phyloP scores from a whole-genome alignment of 1,140 invertebrate species.

The Zophobas morio region DNA sequence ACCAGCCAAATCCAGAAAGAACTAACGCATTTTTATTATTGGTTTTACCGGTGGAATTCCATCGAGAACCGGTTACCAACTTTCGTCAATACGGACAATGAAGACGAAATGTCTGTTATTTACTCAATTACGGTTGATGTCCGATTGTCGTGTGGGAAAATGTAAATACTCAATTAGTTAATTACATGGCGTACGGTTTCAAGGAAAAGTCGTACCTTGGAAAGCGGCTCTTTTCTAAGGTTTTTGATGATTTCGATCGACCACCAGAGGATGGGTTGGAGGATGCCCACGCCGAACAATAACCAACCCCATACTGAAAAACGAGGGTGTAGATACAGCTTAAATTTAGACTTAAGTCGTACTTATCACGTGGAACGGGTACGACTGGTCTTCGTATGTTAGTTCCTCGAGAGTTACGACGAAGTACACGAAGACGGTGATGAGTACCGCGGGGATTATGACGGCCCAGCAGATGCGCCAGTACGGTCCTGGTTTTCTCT shows the following conservation, averaged over 20 bases:
- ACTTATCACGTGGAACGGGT: constrained; percentile 62
- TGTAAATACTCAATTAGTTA: no score
- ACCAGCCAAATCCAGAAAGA: no score
- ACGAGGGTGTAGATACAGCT: background rate
- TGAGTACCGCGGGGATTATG: constrained; percentile 80
- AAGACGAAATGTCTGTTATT: no score
- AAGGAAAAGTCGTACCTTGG: background rate
- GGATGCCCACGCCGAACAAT: constrained; percentile 52
- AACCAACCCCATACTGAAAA: constrained; percentile 58
- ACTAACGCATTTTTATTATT: no score
- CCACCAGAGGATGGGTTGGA: constrained; percentile 58
- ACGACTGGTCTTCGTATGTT: constrained; percentile 68
- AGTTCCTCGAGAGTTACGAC: constrained; percentile 71
- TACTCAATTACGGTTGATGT: no score
- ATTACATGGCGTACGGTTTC: no score
- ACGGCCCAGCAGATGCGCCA: constrained; percentile 87
- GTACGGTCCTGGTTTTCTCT: constrained; percentile 78
- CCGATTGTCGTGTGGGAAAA: no score
- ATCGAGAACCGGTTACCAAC: no score
- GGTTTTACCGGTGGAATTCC: no score
- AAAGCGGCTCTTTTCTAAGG: background rate
- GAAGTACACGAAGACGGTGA: constrained; percentile 77
- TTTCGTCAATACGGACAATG: no score
- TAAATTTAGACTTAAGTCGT: constrained; percentile 38
- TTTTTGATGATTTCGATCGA: constrained; percentile 42